Conservation (phyloP, 2,113 vertebrate species). For the Scomber colias region DNA sequence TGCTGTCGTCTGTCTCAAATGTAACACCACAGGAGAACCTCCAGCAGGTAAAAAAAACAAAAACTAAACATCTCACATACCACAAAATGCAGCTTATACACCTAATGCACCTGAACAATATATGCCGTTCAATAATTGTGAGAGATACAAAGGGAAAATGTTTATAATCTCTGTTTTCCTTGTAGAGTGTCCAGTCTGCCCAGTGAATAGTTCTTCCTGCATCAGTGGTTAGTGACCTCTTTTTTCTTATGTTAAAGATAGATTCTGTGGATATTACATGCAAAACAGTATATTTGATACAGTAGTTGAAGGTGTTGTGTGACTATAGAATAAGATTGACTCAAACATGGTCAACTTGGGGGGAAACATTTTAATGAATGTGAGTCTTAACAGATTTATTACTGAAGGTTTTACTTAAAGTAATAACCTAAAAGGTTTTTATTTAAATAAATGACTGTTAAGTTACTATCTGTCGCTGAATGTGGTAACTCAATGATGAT, state of each 20-base stretch:
- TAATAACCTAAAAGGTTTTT: too few species aligned
- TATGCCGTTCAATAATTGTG: slow-evolving; percentile 11
- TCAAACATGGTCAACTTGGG: not conserved
- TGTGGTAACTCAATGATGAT: too few species aligned
- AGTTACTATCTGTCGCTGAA: too few species aligned
- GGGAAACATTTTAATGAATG: not conserved
- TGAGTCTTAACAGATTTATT: not conserved
- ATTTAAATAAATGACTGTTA: too few species aligned
- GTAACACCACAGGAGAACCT: not conserved
- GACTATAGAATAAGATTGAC: not conserved
- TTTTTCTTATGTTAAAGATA: slow-evolving; percentile 8
- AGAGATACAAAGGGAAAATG: not conserved
- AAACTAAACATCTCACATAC: not conserved
- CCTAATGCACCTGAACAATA: slow-evolving; percentile 21
- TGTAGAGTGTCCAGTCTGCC: not conserved
- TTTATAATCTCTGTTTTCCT: slow-evolving; percentile 22
- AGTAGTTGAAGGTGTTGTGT: not conserved
- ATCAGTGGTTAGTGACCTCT: slow-evolving; percentile 22
- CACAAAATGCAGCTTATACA: too few species aligned
- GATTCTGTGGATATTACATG: not conserved
- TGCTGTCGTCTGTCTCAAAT: not conserved
- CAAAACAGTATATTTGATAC: not conserved
- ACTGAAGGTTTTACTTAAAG: not conserved
- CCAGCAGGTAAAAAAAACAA: slow-evolving; percentile 2
- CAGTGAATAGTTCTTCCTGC: rapidly evolving